These are phyloP conservation scores for Cossypha caffra DNA, from an alignment of 2,797 vertebrate species.

Conservation along the genomic window DNA sequence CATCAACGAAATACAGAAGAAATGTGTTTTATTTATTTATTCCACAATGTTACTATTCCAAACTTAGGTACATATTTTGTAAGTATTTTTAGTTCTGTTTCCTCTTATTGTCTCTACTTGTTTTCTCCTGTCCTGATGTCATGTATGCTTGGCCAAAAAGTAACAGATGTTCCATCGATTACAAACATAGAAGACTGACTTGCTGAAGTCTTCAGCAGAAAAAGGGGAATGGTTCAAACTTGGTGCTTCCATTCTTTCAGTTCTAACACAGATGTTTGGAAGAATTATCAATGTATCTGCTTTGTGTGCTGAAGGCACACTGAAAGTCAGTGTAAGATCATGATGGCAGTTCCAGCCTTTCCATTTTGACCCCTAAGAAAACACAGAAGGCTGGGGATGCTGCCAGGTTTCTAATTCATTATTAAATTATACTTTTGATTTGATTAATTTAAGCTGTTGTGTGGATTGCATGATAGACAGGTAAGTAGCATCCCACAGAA, in stretches of 20 bases:
- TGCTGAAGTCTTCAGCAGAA: not conserved
- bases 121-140: not conserved
- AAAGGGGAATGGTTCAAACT: not conserved
- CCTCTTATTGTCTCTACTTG: not conserved
- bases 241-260: not conserved
- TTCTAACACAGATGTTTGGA: not conserved
- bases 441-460: not conserved
- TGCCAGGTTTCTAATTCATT: not conserved
- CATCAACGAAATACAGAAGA: not conserved
- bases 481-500: not conserved
- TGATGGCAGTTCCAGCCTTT: not conserved
- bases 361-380: not conserved
- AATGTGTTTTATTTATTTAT: not conserved
- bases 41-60: not conserved
- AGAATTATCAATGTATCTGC: not conserved
- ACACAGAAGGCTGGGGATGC: not conserved
- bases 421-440: not conserved
- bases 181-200: not conserved
- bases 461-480: not conserved
- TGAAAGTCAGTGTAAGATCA: not conserved
- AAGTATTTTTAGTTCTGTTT: not conserved
- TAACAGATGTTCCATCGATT: not conserved
- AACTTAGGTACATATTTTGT: not conserved
- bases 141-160: not conserved
- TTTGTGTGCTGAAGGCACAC: not conserved